These are phyloP conservation scores for Notolabrus celidotus DNA, from an alignment of 2,797 vertebrate species.

Conservation along the genomic window DNA sequence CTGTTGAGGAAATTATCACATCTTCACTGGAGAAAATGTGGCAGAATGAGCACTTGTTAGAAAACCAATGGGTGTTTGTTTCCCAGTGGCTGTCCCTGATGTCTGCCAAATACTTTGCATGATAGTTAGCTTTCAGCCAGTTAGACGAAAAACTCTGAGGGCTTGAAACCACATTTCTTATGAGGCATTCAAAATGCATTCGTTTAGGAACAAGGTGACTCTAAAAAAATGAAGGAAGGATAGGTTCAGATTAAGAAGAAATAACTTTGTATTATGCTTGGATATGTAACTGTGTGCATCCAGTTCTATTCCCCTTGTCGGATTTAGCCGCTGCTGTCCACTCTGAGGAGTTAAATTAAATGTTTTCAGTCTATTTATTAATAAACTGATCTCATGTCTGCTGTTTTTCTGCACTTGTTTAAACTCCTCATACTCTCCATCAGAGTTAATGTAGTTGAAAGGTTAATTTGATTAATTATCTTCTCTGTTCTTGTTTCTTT, in stretches of 20 bases:
- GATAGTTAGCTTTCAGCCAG: constrained; percentile 26
- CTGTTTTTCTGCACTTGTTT: background rate
- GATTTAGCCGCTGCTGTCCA: background rate
- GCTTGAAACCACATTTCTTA: constrained; percentile 34
- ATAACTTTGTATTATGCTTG: background rate
- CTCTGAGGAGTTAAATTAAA: background rate
- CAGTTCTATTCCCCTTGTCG: background rate
- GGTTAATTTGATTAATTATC: too few species aligned
- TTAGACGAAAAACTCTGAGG: constrained; percentile 19
- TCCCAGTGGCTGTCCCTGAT: constrained; percentile 17
- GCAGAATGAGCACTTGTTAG: constrained; percentile 42
- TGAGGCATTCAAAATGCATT: background rate
- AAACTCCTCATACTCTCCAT: too few species aligned
- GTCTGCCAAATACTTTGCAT: constrained; percentile 24
- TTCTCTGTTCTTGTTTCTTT: background rate
- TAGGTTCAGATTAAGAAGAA: background rate
- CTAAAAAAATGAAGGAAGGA: background rate
- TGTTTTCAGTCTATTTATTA: background rate
- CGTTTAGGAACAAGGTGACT: background rate
- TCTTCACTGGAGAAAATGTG: constrained; percentile 21
- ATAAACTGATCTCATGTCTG: too few species aligned
- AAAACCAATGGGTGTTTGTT: constrained; percentile 49
- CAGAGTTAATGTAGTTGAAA: too few species aligned
- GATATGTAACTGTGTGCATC: background rate
- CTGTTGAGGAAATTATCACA: constrained; percentile 35